Conservation (phyloP, 2,113 vertebrate species). For the Phrynosoma platyrhinos region DNA sequence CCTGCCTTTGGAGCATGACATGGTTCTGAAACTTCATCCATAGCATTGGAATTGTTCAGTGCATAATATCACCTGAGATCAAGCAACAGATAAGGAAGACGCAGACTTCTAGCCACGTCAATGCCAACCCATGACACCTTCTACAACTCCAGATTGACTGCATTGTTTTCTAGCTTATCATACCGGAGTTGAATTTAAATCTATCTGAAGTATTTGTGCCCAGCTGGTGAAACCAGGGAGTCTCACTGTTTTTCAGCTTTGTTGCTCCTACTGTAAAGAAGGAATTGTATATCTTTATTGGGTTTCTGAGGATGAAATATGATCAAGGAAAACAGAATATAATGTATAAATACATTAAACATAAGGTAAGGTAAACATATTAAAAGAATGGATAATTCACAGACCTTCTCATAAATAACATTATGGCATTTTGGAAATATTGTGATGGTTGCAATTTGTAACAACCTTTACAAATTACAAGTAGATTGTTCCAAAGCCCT, state of each 20-base stretch:
- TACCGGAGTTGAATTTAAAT: background rate
- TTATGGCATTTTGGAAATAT: conserved; percentile 44
- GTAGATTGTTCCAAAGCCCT: background rate
- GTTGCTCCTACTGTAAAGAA: background rate
- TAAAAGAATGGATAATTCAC: conserved; percentile 53
- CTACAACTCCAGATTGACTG: background rate
- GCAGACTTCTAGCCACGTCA: background rate
- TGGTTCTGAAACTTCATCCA: conserved; percentile 47
- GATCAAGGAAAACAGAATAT: background rate
- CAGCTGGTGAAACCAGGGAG: background rate
- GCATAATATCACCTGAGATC: conserved; percentile 46
- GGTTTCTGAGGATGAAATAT: background rate
- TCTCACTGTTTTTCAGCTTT: background rate
- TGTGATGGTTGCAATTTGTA: background rate
- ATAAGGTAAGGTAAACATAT: background rate
- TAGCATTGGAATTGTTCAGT: conserved; percentile 40
- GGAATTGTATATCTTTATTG: background rate
- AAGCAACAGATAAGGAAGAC: background rate
- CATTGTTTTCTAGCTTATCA: background rate
- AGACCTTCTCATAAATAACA: conserved; percentile 69
- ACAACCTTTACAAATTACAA: too few relatives aligned
- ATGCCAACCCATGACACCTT: background rate
- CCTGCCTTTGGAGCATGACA: background rate
- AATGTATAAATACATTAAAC: background rate
- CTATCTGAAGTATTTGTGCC: background rate